Base-by-base conservation (phyloP, 2,797 vertebrate species). In the Rhodeus uyekii region DNA sequence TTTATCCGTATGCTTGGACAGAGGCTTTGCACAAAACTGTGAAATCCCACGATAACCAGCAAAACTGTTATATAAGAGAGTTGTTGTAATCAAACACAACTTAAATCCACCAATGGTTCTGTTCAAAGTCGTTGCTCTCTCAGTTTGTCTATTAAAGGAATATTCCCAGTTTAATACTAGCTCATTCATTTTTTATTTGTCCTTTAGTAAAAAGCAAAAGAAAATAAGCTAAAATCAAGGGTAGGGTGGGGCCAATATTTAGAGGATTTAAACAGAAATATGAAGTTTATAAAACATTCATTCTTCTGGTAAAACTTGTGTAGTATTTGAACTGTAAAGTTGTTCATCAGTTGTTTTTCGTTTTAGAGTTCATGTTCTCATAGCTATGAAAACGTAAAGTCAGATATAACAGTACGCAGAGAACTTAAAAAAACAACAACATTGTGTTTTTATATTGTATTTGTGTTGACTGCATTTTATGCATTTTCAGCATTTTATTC, bases 1-100 rank as follows among this genome's bases (percentile, higher is more conserved):
- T 36, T 46, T 27, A 61, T 61, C 14, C 36, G 1, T 79, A 27
- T 22, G 42, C 39, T 61, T 73, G n/a, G 0, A 6, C 24, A 48
- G 27, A 67, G n/a, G 14, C n/a, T 74, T 64, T 81, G 42, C 32
- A 53, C 22, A 22, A 73, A 38, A 65, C 48, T 58, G 64, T 36
- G 55, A 36, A 61, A 72, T 22, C 58, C 39, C 34, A 61, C 44
- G 53, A 80, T 46, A 61, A 48, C 32, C 50, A 80, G 19, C 50
- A 80, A 55, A 69, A 60, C 36, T 5, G 8, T 64, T 77, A 77
- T 48, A 48, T 53, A 78, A 44, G 1, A 79, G 24, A 79, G 48
- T 27, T 58, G 24, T 58, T 24, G 36, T 61, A 80, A 72, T 61
- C 19, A 55, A 60, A 80, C 67, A 71, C 10, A 72, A 72, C 58